These are phyloP conservation scores for Synanthedon myopaeformis DNA, from an alignment of 2,888 invertebrate genomes.

Conservation along the genomic window DNA sequence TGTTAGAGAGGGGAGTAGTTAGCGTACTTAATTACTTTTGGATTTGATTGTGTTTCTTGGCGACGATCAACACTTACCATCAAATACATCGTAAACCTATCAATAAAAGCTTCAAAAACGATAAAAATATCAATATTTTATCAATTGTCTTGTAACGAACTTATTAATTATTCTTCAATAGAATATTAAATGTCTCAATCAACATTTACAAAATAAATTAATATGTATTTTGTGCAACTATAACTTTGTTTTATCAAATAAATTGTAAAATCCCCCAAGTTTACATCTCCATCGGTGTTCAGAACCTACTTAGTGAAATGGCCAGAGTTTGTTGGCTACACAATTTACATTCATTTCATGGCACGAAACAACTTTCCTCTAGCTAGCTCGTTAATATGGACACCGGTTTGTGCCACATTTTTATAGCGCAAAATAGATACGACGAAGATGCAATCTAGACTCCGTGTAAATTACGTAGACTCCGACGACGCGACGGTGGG, in stretches of 20 bases:
- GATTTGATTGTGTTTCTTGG: too few relatives aligned
- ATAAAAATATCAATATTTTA: too few relatives aligned
- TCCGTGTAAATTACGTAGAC: background rate
- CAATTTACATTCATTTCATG: constrained; percentile 33
- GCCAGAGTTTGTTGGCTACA: constrained; percentile 22
- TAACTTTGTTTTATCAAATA: constrained; percentile 36
- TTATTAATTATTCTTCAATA: too few relatives aligned
- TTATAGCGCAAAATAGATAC: background rate
- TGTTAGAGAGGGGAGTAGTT: too few relatives aligned
- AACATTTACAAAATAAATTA: background rate
- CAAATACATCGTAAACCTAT: too few relatives aligned
- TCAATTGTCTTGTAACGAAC: too few relatives aligned
- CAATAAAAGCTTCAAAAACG: too few relatives aligned
- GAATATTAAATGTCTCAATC: too few relatives aligned
- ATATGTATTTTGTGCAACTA: background rate
- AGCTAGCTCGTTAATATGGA: constrained; percentile 2
- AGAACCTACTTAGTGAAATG: constrained; percentile 30
- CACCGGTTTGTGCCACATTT: background rate
- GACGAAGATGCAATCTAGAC: background rate
- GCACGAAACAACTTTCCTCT: constrained; percentile 1
- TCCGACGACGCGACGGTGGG: too few relatives aligned
- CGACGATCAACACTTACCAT: too few relatives aligned
- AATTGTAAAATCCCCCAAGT: constrained; percentile 29
- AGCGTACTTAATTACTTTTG: too few relatives aligned
- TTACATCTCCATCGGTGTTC: constrained; percentile 31